Evolutionary conservation across 2,113 vertebrate genomes (phyloP).

Genomic region (Heterotis niloticus): DNA sequence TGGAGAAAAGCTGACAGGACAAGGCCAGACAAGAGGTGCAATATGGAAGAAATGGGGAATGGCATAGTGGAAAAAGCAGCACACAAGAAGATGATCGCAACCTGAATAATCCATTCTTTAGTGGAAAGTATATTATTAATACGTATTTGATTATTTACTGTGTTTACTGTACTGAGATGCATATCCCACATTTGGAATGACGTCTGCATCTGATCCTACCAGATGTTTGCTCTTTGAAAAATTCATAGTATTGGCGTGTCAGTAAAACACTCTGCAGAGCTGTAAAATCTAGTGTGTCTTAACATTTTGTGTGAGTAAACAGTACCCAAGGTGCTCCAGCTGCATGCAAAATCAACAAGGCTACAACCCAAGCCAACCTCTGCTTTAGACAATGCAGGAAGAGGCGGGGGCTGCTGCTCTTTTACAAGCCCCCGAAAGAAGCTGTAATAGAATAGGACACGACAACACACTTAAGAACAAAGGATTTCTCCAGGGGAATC

Average conservation of each 20-base stretch:
- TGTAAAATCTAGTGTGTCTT: no score
- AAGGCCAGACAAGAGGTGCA: conserved; percentile 8
- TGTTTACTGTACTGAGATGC: conserved; percentile 14
- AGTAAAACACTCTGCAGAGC: no score
- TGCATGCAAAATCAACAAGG: not conserved
- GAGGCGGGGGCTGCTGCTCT: not conserved
- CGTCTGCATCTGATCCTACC: no score
- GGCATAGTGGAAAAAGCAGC: conserved; percentile 16
- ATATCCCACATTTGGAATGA: not conserved
- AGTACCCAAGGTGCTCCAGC: not conserved
- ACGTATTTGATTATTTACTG: not conserved
- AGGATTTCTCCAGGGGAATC: not conserved
- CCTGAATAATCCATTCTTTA: not conserved
- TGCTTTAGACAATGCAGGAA: not conserved
- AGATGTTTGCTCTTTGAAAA: no score
- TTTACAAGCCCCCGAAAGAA: not conserved
- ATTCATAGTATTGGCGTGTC: no score
- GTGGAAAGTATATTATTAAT: not conserved
- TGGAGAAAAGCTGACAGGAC: not conserved
- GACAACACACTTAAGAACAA: not conserved
- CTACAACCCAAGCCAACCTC: not conserved
- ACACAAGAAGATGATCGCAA: conserved; percentile 7
- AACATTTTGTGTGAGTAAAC: not conserved
- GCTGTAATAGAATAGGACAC: conserved; percentile 1
- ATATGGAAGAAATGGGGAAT: conserved; percentile 17